phyloP scores from a whole-genome alignment of 2,888 invertebrate species.

The Deroplatys truncata region DNA sequence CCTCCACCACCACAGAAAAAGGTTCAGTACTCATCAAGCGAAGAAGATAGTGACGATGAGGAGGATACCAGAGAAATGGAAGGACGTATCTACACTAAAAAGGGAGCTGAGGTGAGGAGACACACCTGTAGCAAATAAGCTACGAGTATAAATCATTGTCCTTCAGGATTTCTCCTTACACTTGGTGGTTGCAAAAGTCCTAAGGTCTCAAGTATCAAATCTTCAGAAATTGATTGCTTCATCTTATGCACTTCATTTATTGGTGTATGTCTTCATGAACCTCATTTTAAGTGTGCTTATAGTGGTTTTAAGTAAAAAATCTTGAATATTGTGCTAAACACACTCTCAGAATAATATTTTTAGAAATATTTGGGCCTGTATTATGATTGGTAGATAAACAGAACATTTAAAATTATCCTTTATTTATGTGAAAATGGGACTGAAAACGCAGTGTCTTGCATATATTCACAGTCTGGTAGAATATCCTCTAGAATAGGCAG shows the following conservation, averaged over 20 bases:
- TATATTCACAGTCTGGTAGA: too few relatives aligned
- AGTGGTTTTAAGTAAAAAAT: too few relatives aligned
- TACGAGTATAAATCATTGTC: neutral
- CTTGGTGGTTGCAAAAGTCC: neutral
- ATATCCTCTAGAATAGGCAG: too few relatives aligned
- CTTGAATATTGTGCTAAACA: too few relatives aligned
- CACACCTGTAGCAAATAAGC: neutral
- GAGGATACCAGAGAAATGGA: slow-evolving; percentile 74
- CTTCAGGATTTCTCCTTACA: neutral
- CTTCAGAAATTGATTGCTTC: neutral
- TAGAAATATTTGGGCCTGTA: too few relatives aligned
- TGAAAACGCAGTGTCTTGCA: too few relatives aligned
- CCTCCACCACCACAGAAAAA: slow-evolving; percentile 11
- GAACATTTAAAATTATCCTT: too few relatives aligned
- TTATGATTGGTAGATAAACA: too few relatives aligned
- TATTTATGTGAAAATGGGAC: too few relatives aligned
- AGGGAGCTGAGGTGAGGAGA: slow-evolving; percentile 63
- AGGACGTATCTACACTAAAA: slow-evolving; percentile 72
- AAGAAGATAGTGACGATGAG: slow-evolving; percentile 58
- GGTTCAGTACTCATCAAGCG: slow-evolving; percentile 50
- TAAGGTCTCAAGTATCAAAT: neutral
- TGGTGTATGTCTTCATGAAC: too few relatives aligned
- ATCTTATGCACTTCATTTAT: neutral
- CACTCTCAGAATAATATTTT: too few relatives aligned
- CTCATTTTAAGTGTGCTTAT: too few relatives aligned